Evolutionary conservation across 1,140 invertebrate species (phyloP), one percentile per base, ranked within the genome.

Genomic region (Grapholita molesta): DNA sequence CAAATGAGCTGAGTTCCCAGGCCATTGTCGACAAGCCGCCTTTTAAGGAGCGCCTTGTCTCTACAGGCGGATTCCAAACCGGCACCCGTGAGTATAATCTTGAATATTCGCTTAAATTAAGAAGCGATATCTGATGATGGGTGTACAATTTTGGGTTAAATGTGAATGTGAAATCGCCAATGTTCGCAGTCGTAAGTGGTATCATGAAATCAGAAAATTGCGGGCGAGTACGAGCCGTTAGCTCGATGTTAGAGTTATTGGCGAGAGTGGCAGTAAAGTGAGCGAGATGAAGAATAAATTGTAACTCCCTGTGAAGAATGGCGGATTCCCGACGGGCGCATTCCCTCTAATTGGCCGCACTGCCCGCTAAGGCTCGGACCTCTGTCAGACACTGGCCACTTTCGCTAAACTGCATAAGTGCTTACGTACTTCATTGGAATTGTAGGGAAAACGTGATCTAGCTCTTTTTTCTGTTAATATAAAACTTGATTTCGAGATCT

Each of bases 1-100:
- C 84, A 90, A 90, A 90, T 90, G 88, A 90, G 86, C 84, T 74
- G 72, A 84, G 88, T 90, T 90, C 88, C 85, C 88, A 90, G 78
- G 83, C 82, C 74, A 90, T 90, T 90, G 88, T 90, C 77, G 83
- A 80, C 74, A 67, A 67, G 71, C 70, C 75, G 79, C 86, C 88
- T 86, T 90, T 83, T 89, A 89, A 84, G 86, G 88, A 71, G 71
- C 74, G 66, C 66, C 67, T 71, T 65, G 66, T 61, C 55, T 61
- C 68, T 83, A 89, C 86, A 89, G 86, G 83, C 80, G 72, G 86
- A 79, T 83, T 75, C 71, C 70, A 80, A 85, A 86, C 75, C 73
- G 72, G 76, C 80, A 79, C 73, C 71, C 72, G 76, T 42, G 32
- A 32, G 38, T 76, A 79, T 79, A 78, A 80, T 80, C 76, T 66